phyloP scores from a whole-genome alignment of 2,113 vertebrate genomes.

The Sinosuthora webbiana region DNA sequence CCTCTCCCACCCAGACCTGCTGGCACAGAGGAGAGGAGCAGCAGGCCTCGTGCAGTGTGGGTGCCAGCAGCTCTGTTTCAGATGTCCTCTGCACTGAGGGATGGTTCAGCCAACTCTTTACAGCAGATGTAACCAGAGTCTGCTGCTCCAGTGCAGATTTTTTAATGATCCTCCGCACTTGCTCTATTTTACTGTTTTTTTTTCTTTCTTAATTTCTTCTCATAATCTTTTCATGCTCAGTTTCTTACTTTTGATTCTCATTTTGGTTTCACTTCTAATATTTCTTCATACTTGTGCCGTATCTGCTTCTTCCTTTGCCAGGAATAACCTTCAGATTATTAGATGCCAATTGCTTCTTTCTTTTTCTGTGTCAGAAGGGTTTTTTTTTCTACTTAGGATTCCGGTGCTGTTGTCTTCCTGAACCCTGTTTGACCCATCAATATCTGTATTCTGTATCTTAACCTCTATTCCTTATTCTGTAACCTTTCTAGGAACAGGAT shows the following conservation, averaged over 20 bases:
- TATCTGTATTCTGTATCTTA: neutral
- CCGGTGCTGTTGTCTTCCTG: neutral
- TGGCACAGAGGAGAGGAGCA: neutral
- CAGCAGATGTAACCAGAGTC: neutral
- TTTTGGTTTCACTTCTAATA: neutral
- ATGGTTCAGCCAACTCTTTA: neutral
- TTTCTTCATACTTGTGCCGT: neutral
- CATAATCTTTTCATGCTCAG: neutral
- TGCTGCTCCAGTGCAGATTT: neutral
- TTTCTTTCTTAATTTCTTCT: neutral
- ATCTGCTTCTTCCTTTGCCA: neutral
- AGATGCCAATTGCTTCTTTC: neutral
- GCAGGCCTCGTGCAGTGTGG: neutral
- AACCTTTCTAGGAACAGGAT: neutral
- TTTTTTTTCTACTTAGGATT: neutral
- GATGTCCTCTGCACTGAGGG: neutral
- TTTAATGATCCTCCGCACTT: neutral
- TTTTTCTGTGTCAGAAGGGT: neutral
- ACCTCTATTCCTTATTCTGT: neutral
- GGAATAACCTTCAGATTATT: neutral
- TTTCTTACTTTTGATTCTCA: neutral
- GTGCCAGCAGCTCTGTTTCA: rapidly evolving
- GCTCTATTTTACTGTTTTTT: neutral
- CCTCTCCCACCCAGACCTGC: neutral
- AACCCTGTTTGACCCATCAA: neutral